Evolutionary conservation across 2,888 invertebrate species (phyloP).

Genomic region (Scaptomyza polygonia): DNA sequence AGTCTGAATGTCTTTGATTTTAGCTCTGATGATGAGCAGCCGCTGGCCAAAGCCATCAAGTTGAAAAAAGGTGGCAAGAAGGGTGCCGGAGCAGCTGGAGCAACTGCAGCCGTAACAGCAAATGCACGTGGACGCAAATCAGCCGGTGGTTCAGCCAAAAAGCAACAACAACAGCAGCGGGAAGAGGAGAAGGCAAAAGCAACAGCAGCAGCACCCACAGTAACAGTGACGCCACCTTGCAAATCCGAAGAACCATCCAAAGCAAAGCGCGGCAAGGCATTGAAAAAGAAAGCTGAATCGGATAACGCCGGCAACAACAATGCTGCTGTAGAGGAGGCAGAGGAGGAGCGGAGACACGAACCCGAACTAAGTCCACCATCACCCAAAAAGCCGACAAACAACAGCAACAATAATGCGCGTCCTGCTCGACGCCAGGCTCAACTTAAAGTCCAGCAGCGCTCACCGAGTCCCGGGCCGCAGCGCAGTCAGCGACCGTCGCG

Average conservation of each 20-base stretch:
- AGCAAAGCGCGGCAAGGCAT: conserved; percentile 50
- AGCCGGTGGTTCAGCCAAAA: conserved; percentile 45
- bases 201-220: conserved; percentile 4
- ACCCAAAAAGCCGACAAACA: conserved; percentile 58
- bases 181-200: conserved; percentile 2
- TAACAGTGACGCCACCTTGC: conserved; percentile 10
- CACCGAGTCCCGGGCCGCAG: conserved; percentile 52
- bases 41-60: conserved; percentile 84
- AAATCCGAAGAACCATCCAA: conserved; percentile 30
- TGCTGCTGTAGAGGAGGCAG: conserved; percentile 5
- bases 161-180: conserved; percentile 40
- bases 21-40: conserved; percentile 86
- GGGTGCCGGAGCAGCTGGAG: conserved; percentile 14
- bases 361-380: conserved; percentile 47
- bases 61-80: conserved; percentile 77
- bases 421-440: conserved; percentile 58
- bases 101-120: conserved; percentile 24
- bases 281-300: conserved; percentile 60
- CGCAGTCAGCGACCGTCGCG: conserved; percentile 86
- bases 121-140: conserved; percentile 53
- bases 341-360: conserved; percentile 28
- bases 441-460: conserved; percentile 34
- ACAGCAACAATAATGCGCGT: conserved; percentile 39
- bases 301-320: conserved; percentile 20
- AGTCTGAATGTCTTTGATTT: conserved; percentile 83